Evolutionary conservation across 2,113 vertebrate species (phyloP).

Genomic region (Hippocampus mohnikei): DNA sequence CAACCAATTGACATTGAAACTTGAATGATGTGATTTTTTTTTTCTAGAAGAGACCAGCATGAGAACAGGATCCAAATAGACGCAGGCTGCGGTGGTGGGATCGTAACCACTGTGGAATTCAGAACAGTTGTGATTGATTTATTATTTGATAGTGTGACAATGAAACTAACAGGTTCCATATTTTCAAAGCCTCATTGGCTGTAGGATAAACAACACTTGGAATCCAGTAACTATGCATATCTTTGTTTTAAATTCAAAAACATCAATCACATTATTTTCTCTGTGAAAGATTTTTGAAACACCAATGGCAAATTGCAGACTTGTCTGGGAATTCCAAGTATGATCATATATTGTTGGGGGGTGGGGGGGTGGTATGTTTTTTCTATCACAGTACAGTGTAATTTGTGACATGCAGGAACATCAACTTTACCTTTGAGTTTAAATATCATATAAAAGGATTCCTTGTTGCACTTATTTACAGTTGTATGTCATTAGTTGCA

Average conservation of each 20-base stretch:
- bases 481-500: not conserved
- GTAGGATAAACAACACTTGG: slow-evolving; percentile 60
- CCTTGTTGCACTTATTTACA: not conserved
- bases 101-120: slow-evolving; percentile 42
- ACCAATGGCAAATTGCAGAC: slow-evolving; percentile 52
- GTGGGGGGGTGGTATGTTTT: not conserved
- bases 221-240: slow-evolving; percentile 63
- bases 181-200: slow-evolving; percentile 54
- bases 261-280: slow-evolving; percentile 68
- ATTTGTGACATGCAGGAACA: slow-evolving; percentile 1
- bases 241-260: slow-evolving; percentile 68
- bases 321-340: slow-evolving; percentile 61
- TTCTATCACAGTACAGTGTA: slow-evolving; percentile 12
- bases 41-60: slow-evolving; percentile 13
- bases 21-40: not conserved
- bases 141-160: slow-evolving; percentile 52
- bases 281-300: slow-evolving; percentile 51
- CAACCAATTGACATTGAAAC: not conserved
- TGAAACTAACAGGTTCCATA: slow-evolving; percentile 43
- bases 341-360: slow-evolving; percentile 17
- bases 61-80: slow-evolving; percentile 10
- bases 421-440: slow-evolving; percentile 3
- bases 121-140: slow-evolving; percentile 49
- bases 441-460: not conserved
- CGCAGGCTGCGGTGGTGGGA: slow-evolving; percentile 13